Base-by-base conservation (phyloP, 1,140 invertebrate species). In the Meloidogyne exigua region DNA sequence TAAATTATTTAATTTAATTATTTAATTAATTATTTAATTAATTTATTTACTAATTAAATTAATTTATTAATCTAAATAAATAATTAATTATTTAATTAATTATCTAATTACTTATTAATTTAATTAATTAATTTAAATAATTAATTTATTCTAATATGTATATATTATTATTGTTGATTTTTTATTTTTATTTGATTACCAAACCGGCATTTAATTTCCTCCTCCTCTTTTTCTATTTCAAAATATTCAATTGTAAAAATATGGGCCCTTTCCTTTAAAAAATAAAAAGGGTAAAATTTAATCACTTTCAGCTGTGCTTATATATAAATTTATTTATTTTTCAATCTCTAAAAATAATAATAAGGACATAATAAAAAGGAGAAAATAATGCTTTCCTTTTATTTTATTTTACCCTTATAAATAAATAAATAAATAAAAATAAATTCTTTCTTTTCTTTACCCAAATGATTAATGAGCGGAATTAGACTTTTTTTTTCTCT, bases 391-490 rank as follows among this genome's bases (percentile, higher is more conserved):
- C 13, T 4, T 49, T 18, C 7, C 49, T 21, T n/a, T 57, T 7
- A 18, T 57, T 18, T 49, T n/a, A n/a, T 7, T 32, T 32, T 32
- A 3, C 28, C 28, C 28, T 32, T 32, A 3, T 32, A n/a, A n/a
- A n/a, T n/a, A n/a, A n/a, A n/a, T n/a, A n/a, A n/a, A n/a, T n/a
- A n/a, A n/a, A n/a, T n/a, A n/a, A n/a, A n/a, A n/a, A n/a, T n/a
- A n/a, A n/a, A 32, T 32, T 32, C 7, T 32, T 32, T 3, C 28
- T 3, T 32, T 32, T 32, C 2, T 32, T 32, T 32, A 32, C 7
- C 49, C 49, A 57, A 57, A 57, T 57, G 49, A 57, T 57, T 57
- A 57, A 57, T 57, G 49, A 57, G 49, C 49, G 49, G 49, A 57
- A 57, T 57, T 57, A 57, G 49, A 18, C n/a, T 57, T 57, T n/a